Base-by-base conservation (phyloP, 2,113 vertebrate species). In the Elgaria multicarinata region DNA sequence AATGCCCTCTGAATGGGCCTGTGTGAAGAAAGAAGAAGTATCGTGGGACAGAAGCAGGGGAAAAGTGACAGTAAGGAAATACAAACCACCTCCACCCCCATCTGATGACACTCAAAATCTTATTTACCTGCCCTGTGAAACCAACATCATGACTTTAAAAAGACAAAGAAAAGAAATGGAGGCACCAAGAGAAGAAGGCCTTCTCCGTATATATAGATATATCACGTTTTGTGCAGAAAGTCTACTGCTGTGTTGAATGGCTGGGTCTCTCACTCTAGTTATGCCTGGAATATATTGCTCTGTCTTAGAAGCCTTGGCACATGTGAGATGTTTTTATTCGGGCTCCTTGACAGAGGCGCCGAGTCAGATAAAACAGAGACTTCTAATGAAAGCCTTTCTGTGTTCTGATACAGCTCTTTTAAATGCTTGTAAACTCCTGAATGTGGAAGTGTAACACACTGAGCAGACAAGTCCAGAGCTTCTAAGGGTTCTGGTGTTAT, bases 321-420 rank as follows among this genome's bases (percentile, higher is more conserved):
- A 39, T 71, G 36, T 64, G n/a, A 78, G 62, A 78, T 69, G 67
- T 50, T 80, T 74, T 90, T 86, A 71, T 80, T 62, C 69, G 13
- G 53, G 46, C 79, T 62, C 31, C 62, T 50, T 86, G 62, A 85
- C 67, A 86, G 76, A 80, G 76, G 53, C 9, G 2, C 67, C 76
- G 18, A 80, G 13, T 90, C 66, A 62, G 64, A 86, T 72, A 74
- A 79, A 58, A 50, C 71, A 76, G n/a, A 89, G 58, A 39, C 66
- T 86, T 46, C 42, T 64, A 86, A 33, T 83, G 44, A 87, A 81
- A 82, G 44, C 71, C 71, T 28, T 75, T 24, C 79, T 90, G 69
- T 87, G 83, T 80, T 62, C 75, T 14, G 71, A 53, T 67, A 66
- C 55, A 66, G 76, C 69, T 86, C 24, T 62, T 39, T 86, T 72